Percentiles rank a stretch among this genome's conserved stretches.
Evolutionary conservation across 2,888 invertebrate genomes (phyloP).

Genomic region (Diaphora mendica): DNA sequence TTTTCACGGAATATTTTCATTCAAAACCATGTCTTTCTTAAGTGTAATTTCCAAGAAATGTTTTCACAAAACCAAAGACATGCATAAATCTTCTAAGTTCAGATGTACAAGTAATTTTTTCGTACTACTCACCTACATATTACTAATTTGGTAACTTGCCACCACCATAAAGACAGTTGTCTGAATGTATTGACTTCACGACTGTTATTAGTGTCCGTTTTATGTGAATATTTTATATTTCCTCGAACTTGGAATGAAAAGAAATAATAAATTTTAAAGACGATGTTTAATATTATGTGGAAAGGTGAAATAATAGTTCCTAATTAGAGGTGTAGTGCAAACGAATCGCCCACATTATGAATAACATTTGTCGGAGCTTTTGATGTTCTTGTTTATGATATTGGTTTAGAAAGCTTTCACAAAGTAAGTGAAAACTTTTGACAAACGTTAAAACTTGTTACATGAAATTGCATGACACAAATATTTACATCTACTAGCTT

Average conservation of each 20-base stretch:
- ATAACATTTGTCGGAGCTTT: not conserved
- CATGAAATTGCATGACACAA: not conserved
- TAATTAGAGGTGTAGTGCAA: constrained; percentile 10
- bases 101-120: constrained; percentile 25
- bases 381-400: constrained; percentile 4
- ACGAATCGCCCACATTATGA: constrained; percentile 13
- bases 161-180: constrained; percentile 41
- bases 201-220: constrained; percentile 45
- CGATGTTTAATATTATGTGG: not conserved
- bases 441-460: not conserved
- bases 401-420: constrained; percentile 1
- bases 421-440: not conserved
- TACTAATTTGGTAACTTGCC: constrained; percentile 42
- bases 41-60: constrained; percentile 6
- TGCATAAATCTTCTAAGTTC: constrained; percentile 37
- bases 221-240: constrained; percentile 34
- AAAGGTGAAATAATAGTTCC: constrained; percentile 1
- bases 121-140: constrained; percentile 47
- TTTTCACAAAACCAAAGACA: constrained; percentile 26
- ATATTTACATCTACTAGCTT: not conserved
- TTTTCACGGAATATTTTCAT: no score
- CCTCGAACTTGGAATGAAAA: constrained; percentile 39
- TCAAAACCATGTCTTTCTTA: not conserved
- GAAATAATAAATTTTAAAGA: constrained; percentile 19
- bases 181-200: constrained; percentile 42